phyloP scores from a whole-genome alignment of 2,113 vertebrate species.

The Corydoras sp. region DNA sequence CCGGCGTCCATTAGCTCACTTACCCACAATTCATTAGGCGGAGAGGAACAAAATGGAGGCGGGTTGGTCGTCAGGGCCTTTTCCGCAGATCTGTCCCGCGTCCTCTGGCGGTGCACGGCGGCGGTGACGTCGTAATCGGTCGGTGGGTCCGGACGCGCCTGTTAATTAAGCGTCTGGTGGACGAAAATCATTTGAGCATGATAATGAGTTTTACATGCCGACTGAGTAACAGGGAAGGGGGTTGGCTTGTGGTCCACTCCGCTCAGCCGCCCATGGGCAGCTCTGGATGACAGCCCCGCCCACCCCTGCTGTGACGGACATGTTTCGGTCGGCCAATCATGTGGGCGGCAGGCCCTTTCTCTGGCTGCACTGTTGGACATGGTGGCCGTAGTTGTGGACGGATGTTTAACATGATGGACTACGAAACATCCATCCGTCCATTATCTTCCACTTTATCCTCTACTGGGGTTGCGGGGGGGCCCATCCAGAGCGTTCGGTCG shows the following conservation, averaged over 20 bases:
- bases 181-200: constrained; percentile 69
- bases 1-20: constrained; percentile 42
- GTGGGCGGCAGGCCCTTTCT: neutral
- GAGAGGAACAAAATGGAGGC: constrained; percentile 42
- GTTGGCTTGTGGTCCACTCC: constrained; percentile 40
- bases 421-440: no score
- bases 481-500: no score
- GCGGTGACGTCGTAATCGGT: constrained; percentile 66
- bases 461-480: no score
- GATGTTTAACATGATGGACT: no score
- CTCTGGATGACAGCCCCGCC: constrained; percentile 15
- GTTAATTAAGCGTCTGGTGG: constrained; percentile 71
- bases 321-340: neutral
- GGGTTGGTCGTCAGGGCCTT: neutral
- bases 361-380: no score
- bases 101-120: no score
- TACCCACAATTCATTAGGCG: constrained; percentile 50
- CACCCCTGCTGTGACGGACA: constrained; percentile 12
- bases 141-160: constrained; percentile 65
- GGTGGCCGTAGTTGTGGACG: no score
- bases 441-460: no score
- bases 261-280: constrained; percentile 32
- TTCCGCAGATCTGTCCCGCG: constrained; percentile 30
- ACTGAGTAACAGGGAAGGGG: constrained; percentile 48
- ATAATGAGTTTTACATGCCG: constrained; percentile 67